Evolutionary conservation across 1,140 invertebrate species (phyloP).

Genomic region (Polyergus mexicanus): DNA sequence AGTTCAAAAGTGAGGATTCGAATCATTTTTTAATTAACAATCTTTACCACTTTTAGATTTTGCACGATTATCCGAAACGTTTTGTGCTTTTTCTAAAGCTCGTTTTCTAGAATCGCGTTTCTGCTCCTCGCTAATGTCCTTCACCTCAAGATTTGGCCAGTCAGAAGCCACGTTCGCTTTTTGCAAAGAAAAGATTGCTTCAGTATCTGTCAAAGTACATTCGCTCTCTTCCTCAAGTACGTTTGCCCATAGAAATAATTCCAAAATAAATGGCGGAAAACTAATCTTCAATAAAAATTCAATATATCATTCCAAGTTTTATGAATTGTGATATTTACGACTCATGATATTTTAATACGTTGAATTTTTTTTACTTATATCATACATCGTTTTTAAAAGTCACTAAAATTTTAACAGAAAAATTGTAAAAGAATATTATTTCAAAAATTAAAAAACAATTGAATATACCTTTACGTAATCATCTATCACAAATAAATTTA

Average conservation of each 20-base stretch:
- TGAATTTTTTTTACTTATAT: neutral
- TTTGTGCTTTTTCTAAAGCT: conserved; percentile 86
- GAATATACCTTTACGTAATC: conserved; percentile 88
- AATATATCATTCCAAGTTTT: neutral
- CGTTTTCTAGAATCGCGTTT: conserved; percentile 86
- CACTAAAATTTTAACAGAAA: conserved; percentile 1
- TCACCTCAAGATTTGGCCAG: conserved; percentile 88
- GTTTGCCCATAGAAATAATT: conserved; percentile 88
- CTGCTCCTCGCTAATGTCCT: conserved; percentile 86
- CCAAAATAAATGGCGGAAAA: conserved; percentile 90
- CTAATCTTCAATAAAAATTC: conserved; percentile 85
- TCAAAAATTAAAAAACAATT: conserved; percentile 14
- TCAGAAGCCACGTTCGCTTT: conserved; percentile 85
- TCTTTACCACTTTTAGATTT: conserved; percentile 86
- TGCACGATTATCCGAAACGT: conserved; percentile 85
- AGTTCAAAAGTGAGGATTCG: too few species aligned
- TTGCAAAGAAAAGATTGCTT: conserved; percentile 88
- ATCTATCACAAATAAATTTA: conserved; percentile 89
- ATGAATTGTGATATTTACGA: too few species aligned
- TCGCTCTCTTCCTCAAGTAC: conserved; percentile 88
- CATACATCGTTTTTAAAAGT: neutral
- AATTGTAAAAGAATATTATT: neutral
- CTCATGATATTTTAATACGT: neutral
- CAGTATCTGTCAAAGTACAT: conserved; percentile 87
- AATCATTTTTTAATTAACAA: neutral